Percentiles rank a stretch among this genome's conserved stretches.
These are phyloP conservation scores for Phataginus tetradactyla DNA, from an alignment of 2,797 vertebrate genomes.

Conservation along the genomic window DNA sequence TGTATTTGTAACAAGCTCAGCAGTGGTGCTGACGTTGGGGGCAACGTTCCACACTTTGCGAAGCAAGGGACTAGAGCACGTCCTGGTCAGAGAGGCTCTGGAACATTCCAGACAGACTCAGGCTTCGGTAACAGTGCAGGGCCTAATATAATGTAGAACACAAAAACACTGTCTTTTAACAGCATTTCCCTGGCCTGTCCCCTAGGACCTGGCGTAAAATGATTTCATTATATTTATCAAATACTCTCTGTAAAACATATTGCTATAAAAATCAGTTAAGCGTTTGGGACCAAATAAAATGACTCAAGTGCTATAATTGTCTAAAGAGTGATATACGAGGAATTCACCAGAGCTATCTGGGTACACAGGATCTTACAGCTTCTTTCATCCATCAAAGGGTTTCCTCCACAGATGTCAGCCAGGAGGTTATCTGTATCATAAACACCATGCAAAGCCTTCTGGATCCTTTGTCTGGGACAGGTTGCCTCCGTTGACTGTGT, in stretches of 20 bases:
- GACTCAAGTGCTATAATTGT: slow-evolving; percentile 71
- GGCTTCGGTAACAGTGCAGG: not conserved
- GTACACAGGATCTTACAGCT: slow-evolving; percentile 68
- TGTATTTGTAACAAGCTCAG: not conserved
- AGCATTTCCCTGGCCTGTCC: slow-evolving; percentile 48
- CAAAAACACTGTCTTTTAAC: slow-evolving; percentile 69
- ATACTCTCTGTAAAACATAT: slow-evolving; percentile 68
- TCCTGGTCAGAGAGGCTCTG: not conserved
- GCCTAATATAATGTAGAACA: slow-evolving; percentile 45
- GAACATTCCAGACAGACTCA: slow-evolving; percentile 25
- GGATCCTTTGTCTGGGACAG: slow-evolving; percentile 81
- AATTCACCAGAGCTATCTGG: slow-evolving; percentile 74
- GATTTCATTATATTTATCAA: slow-evolving; percentile 79
- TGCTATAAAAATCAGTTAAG: slow-evolving; percentile 77
- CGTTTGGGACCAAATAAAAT: slow-evolving; percentile 68
- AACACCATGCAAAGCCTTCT: slow-evolving; percentile 84
- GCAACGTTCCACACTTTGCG: not conserved
- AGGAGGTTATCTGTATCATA: slow-evolving; percentile 83
- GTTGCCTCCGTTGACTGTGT: slow-evolving; percentile 77
- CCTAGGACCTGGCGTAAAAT: slow-evolving; percentile 65
- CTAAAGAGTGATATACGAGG: slow-evolving; percentile 60
- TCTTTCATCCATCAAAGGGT: slow-evolving; percentile 80
- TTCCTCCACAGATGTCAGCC: slow-evolving; percentile 70
- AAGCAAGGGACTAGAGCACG: not conserved
- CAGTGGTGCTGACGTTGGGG: not conserved